phyloP scores from a whole-genome alignment of 92 coral and sea anemone species.

The Ricordea florida region DNA sequence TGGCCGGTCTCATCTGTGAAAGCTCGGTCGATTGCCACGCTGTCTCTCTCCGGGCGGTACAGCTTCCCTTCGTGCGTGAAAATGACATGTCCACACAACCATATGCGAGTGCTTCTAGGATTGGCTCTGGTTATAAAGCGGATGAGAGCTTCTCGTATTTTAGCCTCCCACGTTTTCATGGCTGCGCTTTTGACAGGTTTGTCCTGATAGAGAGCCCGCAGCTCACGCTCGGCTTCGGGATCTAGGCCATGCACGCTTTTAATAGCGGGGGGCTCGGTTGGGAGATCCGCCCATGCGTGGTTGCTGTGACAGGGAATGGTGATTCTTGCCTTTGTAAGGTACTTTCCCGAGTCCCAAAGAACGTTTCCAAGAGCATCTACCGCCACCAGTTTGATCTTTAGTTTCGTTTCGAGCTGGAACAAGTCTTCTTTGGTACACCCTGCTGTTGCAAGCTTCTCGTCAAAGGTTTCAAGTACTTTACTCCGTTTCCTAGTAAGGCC shows the following conservation, averaged over 20 bases:
- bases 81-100: conserved; percentile 4
- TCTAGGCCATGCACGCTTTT: conserved; percentile 21
- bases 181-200: neutral
- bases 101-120: neutral
- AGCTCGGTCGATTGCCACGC: conserved; percentile 11
- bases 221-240: conserved; percentile 3
- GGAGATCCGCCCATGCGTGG: conserved; percentile 48
- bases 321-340: neutral
- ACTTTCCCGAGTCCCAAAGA: conserved; percentile 46
- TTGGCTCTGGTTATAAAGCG: conserved; percentile 11
- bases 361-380: conserved; percentile 36
- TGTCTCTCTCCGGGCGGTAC: neutral
- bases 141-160: neutral
- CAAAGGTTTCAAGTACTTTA: neutral
- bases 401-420: conserved; percentile 4
- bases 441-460: conserved; percentile 26
- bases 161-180: neutral
- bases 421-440: conserved; percentile 29
- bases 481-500: conserved; percentile 38
- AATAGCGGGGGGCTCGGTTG: conserved; percentile 25
- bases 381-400: conserved; percentile 25
- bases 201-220: neutral
- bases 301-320: conserved; percentile 41
- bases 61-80: conserved; percentile 1
- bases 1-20: conserved; percentile 6